Conservation (phyloP, 2,888 invertebrate genomes). For the Tenthredo mesomela region DNA sequence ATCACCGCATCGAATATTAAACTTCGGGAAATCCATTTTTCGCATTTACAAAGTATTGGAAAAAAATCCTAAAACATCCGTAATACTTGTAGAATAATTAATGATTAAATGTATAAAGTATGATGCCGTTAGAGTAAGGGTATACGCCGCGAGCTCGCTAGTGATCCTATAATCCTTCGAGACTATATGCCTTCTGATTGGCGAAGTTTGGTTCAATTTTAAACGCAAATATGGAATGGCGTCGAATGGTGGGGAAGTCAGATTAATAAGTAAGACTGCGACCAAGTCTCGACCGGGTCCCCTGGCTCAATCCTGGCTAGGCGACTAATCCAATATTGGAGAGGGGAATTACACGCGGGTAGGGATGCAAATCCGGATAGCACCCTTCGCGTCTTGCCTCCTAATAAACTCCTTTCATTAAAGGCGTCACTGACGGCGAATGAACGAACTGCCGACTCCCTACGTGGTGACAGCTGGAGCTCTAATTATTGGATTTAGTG, state of each 20-base stretch:
- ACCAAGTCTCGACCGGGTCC: conserved; percentile 60
- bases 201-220: conserved; percentile 61
- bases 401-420: conserved; percentile 74
- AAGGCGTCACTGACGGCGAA: conserved; percentile 66
- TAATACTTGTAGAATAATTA: background rate
- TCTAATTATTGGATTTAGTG: conserved; percentile 65
- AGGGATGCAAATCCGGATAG: conserved; percentile 69
- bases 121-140: background rate
- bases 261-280: conserved; percentile 52
- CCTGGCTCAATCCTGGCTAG: conserved; percentile 53
- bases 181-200: conserved; percentile 61
- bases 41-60: background rate
- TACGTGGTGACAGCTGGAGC: conserved; percentile 71
- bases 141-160: background rate
- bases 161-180: conserved; percentile 53
- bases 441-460: conserved; percentile 71
- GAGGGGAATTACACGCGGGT: conserved; percentile 68
- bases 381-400: conserved; percentile 58
- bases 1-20: background rate
- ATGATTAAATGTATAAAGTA: background rate
- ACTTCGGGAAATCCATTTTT: background rate
- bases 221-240: conserved; percentile 54
- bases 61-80: background rate
- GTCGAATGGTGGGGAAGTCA: conserved; percentile 36
- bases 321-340: conserved; percentile 71